Percentiles rank a stretch among this genome's conserved stretches.
Evolutionary conservation across 2,888 invertebrate genomes (phyloP).

Genomic region (Prenolepis imparis): DNA sequence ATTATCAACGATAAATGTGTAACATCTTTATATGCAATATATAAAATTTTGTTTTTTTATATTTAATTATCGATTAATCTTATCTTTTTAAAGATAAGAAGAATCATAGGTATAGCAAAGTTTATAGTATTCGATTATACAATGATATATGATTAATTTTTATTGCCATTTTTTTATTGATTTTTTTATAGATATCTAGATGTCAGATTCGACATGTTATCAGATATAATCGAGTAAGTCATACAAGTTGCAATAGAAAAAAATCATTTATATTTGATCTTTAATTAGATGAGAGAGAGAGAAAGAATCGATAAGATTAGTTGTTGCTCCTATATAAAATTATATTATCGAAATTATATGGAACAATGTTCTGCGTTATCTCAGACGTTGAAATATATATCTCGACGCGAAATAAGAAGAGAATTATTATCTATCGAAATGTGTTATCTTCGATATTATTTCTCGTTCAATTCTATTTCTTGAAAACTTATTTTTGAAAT

Average conservation of each 20-base stretch:
- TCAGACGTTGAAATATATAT: neutral
- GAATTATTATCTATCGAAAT: neutral
- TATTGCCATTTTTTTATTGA: conserved; percentile 2
- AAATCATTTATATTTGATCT: neutral
- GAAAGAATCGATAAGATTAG: conserved; percentile 41
- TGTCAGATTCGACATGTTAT: conserved; percentile 41
- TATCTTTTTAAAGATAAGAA: conserved; percentile 17
- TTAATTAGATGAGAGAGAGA: conserved; percentile 15
- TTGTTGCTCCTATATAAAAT: conserved; percentile 1
- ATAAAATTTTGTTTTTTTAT: conserved; percentile 18
- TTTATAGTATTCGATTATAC: conserved; percentile 8
- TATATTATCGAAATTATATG: conserved; percentile 10
- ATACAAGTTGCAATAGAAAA: conserved; percentile 48
- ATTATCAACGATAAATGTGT: conserved; percentile 4
- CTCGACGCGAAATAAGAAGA: neutral
- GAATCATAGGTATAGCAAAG: neutral
- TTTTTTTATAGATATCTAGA: conserved; percentile 42
- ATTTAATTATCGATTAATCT: conserved; percentile 33
- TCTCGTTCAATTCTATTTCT: neutral
- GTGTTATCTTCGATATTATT: neutral
- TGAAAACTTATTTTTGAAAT: neutral
- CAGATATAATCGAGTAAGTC: conserved; percentile 36
- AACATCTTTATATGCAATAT: neutral
- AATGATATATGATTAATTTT: conserved; percentile 39
- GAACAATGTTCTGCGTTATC: neutral